These are phyloP conservation scores for Drosophila saltans DNA, from an alignment of 1,140 invertebrate species.

Conservation along the genomic window DNA sequence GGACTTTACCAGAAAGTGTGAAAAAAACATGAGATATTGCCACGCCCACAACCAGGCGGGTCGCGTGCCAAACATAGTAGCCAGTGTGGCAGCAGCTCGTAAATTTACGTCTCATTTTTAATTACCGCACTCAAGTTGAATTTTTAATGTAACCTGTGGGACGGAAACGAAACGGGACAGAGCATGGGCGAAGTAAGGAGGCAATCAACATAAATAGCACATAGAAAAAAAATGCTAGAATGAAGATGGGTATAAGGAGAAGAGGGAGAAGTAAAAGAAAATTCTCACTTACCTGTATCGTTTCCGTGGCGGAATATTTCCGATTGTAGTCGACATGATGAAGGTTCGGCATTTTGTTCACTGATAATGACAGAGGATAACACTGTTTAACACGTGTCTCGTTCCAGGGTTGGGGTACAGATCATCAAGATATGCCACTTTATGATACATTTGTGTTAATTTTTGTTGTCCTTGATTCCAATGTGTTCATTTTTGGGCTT, in stretches of 20 bases:
- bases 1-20: constrained; percentile 37
- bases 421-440: constrained; percentile 69
- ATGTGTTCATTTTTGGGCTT: constrained; percentile 52
- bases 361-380: constrained; percentile 65
- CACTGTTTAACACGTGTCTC: constrained; percentile 70
- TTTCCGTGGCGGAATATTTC: constrained; percentile 83
- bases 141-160: constrained; percentile 36
- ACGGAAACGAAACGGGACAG: too few relatives aligned
- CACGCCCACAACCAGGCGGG: constrained; percentile 33
- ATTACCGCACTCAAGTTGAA: constrained; percentile 69
- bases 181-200: constrained; percentile 7
- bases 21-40: constrained; percentile 44
- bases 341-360: constrained; percentile 77
- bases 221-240: background rate
- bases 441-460: constrained; percentile 81
- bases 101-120: constrained; percentile 76
- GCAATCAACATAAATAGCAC: background rate
- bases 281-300: constrained; percentile 78
- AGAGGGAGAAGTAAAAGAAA: background rate
- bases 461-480: constrained; percentile 51
- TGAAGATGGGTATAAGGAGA: background rate
- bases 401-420: constrained; percentile 31
- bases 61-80: constrained; percentile 60
- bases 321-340: constrained; percentile 82
- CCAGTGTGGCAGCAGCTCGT: constrained; percentile 41